phyloP scores from a whole-genome alignment of 2,888 invertebrate species.

The Clanis bilineata region DNA sequence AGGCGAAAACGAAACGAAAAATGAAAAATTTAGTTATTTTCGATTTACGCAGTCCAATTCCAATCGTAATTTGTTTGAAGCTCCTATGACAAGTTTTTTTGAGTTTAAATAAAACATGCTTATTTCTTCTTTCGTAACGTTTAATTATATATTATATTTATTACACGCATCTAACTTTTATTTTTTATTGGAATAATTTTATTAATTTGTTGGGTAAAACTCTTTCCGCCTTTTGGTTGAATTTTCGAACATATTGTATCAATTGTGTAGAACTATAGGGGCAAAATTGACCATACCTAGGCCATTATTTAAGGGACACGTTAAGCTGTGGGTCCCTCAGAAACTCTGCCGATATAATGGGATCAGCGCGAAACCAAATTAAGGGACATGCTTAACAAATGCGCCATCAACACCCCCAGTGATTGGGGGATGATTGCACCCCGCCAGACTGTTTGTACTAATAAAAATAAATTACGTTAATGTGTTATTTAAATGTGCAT shows the following conservation, averaged over 20 bases:
- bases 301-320: not conserved
- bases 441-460: conserved; percentile 7
- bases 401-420: conserved; percentile 12
- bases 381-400: conserved; percentile 12
- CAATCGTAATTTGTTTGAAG: too few relatives aligned
- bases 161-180: too few relatives aligned
- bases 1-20: too few relatives aligned
- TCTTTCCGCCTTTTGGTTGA: not conserved
- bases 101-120: too few relatives aligned
- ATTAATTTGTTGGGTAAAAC: too few relatives aligned
- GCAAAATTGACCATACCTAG: not conserved
- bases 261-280: not conserved
- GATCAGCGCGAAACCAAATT: conserved; percentile 13
- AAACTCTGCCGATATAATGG: conserved; percentile 2
- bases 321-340: not conserved
- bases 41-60: too few relatives aligned
- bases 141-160: too few relatives aligned
- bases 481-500: conserved; percentile 12
- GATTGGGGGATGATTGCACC: not conserved
- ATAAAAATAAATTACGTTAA: conserved; percentile 12
- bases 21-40: too few relatives aligned
- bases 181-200: too few relatives aligned
- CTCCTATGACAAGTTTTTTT: too few relatives aligned
- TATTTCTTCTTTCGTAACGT: too few relatives aligned
- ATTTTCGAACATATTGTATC: not conserved